Evolutionary conservation across 2,113 vertebrate species (phyloP), one percentile per base, ranked within the genome.

Genomic region (Corvus cornix): DNA sequence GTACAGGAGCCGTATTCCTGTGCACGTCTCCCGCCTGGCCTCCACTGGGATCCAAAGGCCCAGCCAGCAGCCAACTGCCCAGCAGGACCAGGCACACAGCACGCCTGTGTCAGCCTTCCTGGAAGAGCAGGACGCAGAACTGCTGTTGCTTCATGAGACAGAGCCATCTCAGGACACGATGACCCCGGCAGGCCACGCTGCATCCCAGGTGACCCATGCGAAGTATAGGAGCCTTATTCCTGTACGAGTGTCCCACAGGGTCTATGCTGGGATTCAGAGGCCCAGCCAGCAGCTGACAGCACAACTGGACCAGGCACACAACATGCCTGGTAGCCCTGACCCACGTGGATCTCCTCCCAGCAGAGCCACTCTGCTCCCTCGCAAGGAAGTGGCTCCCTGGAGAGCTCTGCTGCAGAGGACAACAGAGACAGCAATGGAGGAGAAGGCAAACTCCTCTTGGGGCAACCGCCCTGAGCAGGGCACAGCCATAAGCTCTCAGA

Each of bases 141-240:
- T n/a, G 43, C 21, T 11, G 5, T 13, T 33, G 14, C 41, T 33
- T 15, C 7, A 7, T 2, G 9, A 43, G 28, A 31, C 28, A 6
- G 39, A 43, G 20, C 28, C 13, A 13, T 16, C 39, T 31, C 39
- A 64, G 28, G 28, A 64, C 26, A 30, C 4, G 13, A 21, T 6
- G 8, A 41, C 37, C 27, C 11, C 2, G 4, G 17, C 14, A 41
- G 18, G 18, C 18, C 6, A 1, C 28, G 16, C 9, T 3, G 6
- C 39, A 43, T 43, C 28, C 62, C 28, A 22, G 28, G 28, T 43
- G 28, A 64, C 37, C 18, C 10, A 7, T 30, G 60, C 41, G 27
- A 43, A 22, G 39, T 15, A 31, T 20, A 64, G 62, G 39, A 64
- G 62, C 39, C 39, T 10, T 43, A 64, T 64, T 22, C 62, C 62